Evolutionary conservation across 2,113 vertebrate species (phyloP), one percentile per base, ranked within the genome.

Genomic region (Salvelinus fontinalis): DNA sequence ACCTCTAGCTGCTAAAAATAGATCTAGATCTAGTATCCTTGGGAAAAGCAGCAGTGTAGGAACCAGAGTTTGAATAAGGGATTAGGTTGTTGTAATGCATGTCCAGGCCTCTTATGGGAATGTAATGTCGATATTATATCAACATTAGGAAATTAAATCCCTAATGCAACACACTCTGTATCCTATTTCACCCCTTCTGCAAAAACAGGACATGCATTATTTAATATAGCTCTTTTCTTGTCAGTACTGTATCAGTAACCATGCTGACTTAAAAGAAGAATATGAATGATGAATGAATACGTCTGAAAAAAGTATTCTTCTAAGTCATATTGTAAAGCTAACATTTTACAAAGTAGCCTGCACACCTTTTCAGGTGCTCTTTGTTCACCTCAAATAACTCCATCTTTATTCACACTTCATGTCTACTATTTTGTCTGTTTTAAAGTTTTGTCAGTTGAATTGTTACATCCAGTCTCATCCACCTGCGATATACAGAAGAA

Each of bases 1-100:
- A 77, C 76, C 68, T 75, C 75, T 75, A n/a, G 65, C 26, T 73
- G 67, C 34, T 51, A 12, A 20, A 69, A 64, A 22, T 57, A 71
- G 69, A 75, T 49, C 12, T 29, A 12, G 14, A 27, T 67, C 5
- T 62, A 62, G 59, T 5, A 22, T 62, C 16, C n/a, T 62, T 62
- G 59, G 59, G 9, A 62, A 67, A 67, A 14, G 62, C 62, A 27
- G 22, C 65, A 5, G 65, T 67, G 26, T 67, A 16, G 5, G 16
- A 54, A 18, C 24, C 24, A 12, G 26, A 26, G 24, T 27, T 67
- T 26, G 65, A 22, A 62, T 62, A n/a, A 22, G 59, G 16, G 59
- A 62, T 60, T 6, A 60, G 5, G n/a, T 62, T 62, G 20, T 62
- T 22, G 59, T 62, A 22, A 62, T 62, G 59, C 59, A 8, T 16